Base-by-base conservation (phyloP, 2,113 vertebrate species). In the Cygnus atratus region DNA sequence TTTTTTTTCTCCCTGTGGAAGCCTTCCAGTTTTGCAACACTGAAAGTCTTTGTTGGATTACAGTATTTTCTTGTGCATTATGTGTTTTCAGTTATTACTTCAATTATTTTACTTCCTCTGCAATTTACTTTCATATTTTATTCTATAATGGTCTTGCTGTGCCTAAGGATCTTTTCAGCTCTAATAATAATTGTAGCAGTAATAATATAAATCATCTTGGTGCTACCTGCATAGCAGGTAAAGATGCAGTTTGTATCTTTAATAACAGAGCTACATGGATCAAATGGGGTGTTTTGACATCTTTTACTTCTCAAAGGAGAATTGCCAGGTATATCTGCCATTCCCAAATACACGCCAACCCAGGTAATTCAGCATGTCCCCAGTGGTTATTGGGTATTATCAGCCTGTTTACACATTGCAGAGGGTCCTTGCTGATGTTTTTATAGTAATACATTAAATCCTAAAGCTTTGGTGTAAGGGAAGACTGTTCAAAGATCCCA, bases 131-230 rank as follows among this genome's bases (percentile, higher is more conserved):
- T 37, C 44, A 5, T 75, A 37, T 75, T 93, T 94, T 87, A 84
- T 68, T 75, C 92, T 62, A 2, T 72, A 84, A 46, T 7, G 13
- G 28, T 46, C 76, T 91, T 78, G 52, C 88, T 87, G 90, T 22
- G 83, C 95, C 93, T 84, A 63, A 39, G 48, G 88, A 88, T 85
- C 61, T 93, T 50, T 89, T 86, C 68, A 92, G 9, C 68, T 88
- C 85, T 31, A 78, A 72, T 88, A 92, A 88, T 82, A 84, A 91
- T 93, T 39, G 62, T 37, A 62, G 54, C 50, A 76, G 62, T 80
- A 61, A 86, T 63, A 88, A 88, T 63, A 93, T 67, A 81, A 93
- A 90, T 74, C 79, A 39, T 68, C 57, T 63, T 65, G 65, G 52
- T 65, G 76, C 79, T 75, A 68, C 90, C 88, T 93, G 75, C 48